Evolutionary conservation across 2,113 vertebrate species (phyloP), one percentile per base, ranked within the genome.

Genomic region (Nansenia antarctica): DNA sequence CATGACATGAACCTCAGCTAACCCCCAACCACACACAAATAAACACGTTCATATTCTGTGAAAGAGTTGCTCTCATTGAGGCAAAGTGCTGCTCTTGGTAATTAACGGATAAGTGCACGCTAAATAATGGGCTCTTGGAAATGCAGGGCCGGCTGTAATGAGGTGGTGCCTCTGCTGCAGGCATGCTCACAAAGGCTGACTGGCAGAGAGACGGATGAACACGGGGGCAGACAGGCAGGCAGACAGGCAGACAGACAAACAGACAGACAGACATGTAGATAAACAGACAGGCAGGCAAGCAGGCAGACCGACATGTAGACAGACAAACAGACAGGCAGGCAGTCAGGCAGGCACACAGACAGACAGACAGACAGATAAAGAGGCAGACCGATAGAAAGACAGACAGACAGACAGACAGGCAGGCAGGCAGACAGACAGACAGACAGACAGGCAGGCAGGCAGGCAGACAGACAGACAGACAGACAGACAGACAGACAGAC

Each of bases 101-200:
- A 58, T 77, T 58, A 78, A 77, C 63, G 59, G 47, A 58, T 76
- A 67, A 65, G 68, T 69, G 47, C 27, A 70, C 55, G 45, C 52
- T 52, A 73, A 81, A 84, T 74, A 73, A 62, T 26, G 75, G 52
- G 42, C 35, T 53, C 32, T 59, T 37, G 22, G 58, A 78, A 74
- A 47, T 62, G 47, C 63, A 54, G 65, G 35, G 15, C 2, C 58
- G 75, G 67, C 45, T 52, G 76, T 78, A 78, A 82, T 77, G 77
- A 80, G 65, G 69, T 32, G 27, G 29, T 49, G 34, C 55, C 62
- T 27, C 47, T 14, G 2, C 63, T 35, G 55, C 11, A 74, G 31
- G 39, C 59, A 47, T 76, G 63, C 69, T 70, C 68, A 81, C 67
- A 67, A 76, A 83, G 62, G 76, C 79, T 69, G 9, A 1, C 42